Base-by-base conservation (phyloP, 2,888 invertebrate genomes). In the Dicranocentrus wangi region DNA sequence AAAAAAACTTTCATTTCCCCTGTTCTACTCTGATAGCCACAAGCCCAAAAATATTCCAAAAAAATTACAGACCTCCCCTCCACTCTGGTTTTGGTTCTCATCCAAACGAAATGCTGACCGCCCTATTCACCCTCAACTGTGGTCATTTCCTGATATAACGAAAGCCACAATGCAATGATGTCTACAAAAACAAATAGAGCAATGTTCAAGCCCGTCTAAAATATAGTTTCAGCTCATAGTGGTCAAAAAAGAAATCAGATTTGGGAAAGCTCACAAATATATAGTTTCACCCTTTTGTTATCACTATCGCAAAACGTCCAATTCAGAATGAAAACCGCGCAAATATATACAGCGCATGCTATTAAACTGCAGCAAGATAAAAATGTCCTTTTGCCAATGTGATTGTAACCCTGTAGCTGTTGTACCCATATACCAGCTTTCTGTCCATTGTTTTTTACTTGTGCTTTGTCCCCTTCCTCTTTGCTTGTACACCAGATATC, bases 131-230 rank as follows among this genome's bases (percentile, higher is more conserved):
- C 3, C 3, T 32, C 3, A 32, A 32, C 32, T 32, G 32, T 7
- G 32, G 32, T 32, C 55, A 55, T 53, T 65, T 55, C 42, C 32
- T 13, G 21, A 65, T 25, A 61, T 10, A 13, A 47, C 39, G 8
- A 58, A 75, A 58, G 43, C 75, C 75, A 66, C 75, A 73, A 63
- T 42, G 42, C 17, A 75, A 75, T 75, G 73, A 65, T 73, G 39
- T 65, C 39, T 65, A 47, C 5, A 39, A 63, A 69, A 65, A 73
- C 73, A 73, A 73, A 73, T 73, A 21, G 53, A 73, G 51, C 42
- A 73, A 55, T 25, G 17, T 21, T 73, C 65, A 53, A 27, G 53
- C 53, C 55, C 51, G 61, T 65, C 73, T 28, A 70, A 72, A 51
- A 28, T 28, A 25, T 47, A n/a, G 3, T 47, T n/a, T 15, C 3